Percentiles rank a stretch among this genome's conserved stretches.
Conservation (phyloP, 2,113 vertebrate genomes). For the Aix galericulata region DNA sequence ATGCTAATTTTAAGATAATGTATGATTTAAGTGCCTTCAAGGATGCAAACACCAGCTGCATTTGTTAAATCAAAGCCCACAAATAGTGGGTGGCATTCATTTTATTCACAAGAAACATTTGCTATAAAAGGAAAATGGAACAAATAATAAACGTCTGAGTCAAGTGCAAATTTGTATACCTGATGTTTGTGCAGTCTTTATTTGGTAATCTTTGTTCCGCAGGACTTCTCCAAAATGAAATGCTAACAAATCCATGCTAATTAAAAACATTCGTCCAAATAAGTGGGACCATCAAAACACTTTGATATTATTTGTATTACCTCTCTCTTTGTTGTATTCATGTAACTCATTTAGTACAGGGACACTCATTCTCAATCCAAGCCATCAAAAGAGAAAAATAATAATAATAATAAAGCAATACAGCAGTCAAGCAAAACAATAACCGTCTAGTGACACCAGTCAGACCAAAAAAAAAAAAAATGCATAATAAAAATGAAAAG, state of each 20-base stretch:
- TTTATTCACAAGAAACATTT: background rate
- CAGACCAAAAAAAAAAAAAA: background rate
- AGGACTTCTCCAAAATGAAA: background rate
- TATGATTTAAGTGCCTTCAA: background rate
- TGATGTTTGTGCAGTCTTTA: background rate
- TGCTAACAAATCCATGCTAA: background rate
- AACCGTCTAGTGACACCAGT: background rate
- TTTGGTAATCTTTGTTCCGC: background rate
- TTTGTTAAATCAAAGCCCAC: background rate
- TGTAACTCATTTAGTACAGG: background rate
- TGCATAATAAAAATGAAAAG: background rate
- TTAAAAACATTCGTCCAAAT: slow-evolving; percentile 12
- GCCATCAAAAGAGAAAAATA: background rate
- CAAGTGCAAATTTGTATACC: background rate
- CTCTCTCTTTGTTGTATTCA: background rate
- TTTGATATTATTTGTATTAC: background rate
- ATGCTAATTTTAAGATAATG: background rate
- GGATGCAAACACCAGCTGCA: background rate
- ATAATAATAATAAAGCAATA: background rate
- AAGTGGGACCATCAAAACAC: background rate
- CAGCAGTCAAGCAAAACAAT: background rate
- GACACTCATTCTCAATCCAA: background rate
- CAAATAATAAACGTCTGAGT: background rate
- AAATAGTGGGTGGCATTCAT: background rate
- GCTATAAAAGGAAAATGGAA: background rate